These are phyloP conservation scores for Brachyhypopomus gauderio DNA, from an alignment of 2,113 vertebrate genomes.

Conservation along the genomic window DNA sequence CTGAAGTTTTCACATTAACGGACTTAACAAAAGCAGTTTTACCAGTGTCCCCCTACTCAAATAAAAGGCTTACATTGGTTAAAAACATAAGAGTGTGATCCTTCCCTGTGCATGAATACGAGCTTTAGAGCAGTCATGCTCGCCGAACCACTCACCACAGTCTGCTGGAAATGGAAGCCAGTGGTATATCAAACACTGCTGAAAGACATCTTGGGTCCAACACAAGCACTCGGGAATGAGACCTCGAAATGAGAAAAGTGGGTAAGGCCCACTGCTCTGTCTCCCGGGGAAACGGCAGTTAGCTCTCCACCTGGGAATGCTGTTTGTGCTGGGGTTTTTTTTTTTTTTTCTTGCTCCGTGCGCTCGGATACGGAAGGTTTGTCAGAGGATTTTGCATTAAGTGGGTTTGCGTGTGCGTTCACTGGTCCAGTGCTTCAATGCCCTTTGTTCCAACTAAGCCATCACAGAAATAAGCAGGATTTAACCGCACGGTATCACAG, in stretches of 20 bases:
- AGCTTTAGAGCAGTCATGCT: slow-evolving; percentile 56
- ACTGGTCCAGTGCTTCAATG: background rate
- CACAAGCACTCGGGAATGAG: slow-evolving; percentile 51
- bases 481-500: slow-evolving; percentile 27
- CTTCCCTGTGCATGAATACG: slow-evolving; percentile 46
- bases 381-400: slow-evolving; percentile 33
- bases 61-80: slow-evolving; percentile 58
- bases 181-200: background rate
- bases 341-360: background rate
- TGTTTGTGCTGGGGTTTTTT: slow-evolving; percentile 5
- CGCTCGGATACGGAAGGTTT: slow-evolving; percentile 12
- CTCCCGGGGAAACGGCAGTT: slow-evolving; percentile 49
- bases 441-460: slow-evolving; percentile 19
- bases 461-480: slow-evolving; percentile 37
- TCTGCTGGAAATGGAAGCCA: slow-evolving; percentile 4
- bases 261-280: slow-evolving; percentile 49
- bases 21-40: slow-evolving; percentile 56
- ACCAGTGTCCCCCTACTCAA: slow-evolving; percentile 51
- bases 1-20: slow-evolving; percentile 35
- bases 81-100: slow-evolving; percentile 43
- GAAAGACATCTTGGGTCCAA: slow-evolving; percentile 54
- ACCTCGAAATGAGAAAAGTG: slow-evolving; percentile 38
- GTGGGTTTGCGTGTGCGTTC: slow-evolving; percentile 1
- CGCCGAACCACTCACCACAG: slow-evolving; percentile 48
- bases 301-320: slow-evolving; percentile 33